phyloP scores from a whole-genome alignment of 2,797 vertebrate genomes.

The Chelonia mydas region DNA sequence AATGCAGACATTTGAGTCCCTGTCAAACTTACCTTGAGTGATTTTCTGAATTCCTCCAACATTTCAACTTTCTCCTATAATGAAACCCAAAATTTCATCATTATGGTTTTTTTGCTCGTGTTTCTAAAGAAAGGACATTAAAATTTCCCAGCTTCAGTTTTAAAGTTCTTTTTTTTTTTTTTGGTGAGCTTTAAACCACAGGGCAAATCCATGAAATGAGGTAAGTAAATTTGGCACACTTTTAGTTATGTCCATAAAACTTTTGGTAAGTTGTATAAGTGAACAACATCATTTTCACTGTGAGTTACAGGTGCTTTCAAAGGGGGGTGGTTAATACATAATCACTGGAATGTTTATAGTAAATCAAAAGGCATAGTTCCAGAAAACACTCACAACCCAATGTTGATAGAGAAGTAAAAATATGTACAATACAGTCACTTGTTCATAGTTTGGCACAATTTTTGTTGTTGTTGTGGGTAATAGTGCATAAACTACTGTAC shows the following conservation, averaged over 20 bases:
- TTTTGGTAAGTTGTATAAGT: slow-evolving; percentile 93
- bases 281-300: slow-evolving; percentile 85
- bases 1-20: slow-evolving; percentile 77
- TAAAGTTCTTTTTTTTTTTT: slow-evolving; percentile 32
- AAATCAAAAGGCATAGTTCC: slow-evolving; percentile 87
- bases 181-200: slow-evolving; percentile 84
- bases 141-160: slow-evolving; percentile 62
- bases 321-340: slow-evolving; percentile 87
- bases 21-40: slow-evolving; percentile 76
- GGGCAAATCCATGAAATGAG: slow-evolving; percentile 90
- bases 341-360: slow-evolving; percentile 92
- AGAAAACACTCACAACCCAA: slow-evolving; percentile 92
- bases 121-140: slow-evolving; percentile 74
- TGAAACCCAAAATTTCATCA: slow-evolving; percentile 72
- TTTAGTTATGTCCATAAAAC: slow-evolving; percentile 90
- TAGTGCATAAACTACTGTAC: slow-evolving; percentile 98
- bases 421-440: slow-evolving; percentile 95
- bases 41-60: slow-evolving; percentile 74
- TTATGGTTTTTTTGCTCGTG: slow-evolving; percentile 66
- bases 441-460: slow-evolving; percentile 98
- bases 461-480: slow-evolving; percentile 88
- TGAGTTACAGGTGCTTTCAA: slow-evolving; percentile 95
- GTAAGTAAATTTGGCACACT: slow-evolving; percentile 98
- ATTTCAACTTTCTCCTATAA: slow-evolving; percentile 71
- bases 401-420: slow-evolving; percentile 94